Base-by-base conservation (phyloP, 2,888 invertebrate genomes). In the Rotaria magnacalcarata region DNA sequence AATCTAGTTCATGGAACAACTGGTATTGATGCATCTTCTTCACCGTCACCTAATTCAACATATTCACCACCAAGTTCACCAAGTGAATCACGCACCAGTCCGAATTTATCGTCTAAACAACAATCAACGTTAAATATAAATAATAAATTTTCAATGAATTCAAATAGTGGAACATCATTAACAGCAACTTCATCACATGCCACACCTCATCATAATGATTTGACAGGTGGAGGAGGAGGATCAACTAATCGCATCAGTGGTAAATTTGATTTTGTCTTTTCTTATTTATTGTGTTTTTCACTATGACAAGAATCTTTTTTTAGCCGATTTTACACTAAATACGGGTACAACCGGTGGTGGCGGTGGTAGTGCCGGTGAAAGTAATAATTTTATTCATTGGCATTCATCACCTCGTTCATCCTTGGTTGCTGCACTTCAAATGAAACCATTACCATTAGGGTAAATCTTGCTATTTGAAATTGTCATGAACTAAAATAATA, bases 1-100 rank as follows among this genome's bases (percentile, higher is more conserved):
- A 75, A 43, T 80, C n/a, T 47, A 80, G 80, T 80, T 47, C 47
- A 47, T 80, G 80, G 80, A 24, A 47, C 47, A 24, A n/a, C 80
- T 24, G 80, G 80, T 47, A 47, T 80, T n/a, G 80, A 80, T 80
- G 80, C 47, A 11, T 47, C 47, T 10, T 80, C 80, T 10, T 47
- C 47, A 47, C 80, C 80, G 24, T 80, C 80, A 11, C 80, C 80
- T 24, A 47, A 80, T 47, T 80, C 80, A 47, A 80, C 80, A 47
- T 80, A 80, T 80, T 80, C 80, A 24, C 80, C 80, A 7, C 80
- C 47, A 47, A 80, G 80, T 47, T 80, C 80, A n/a, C 80, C 80
- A 47, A 80, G 80, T 80, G 80, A 80, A 80, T 80, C 80, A 8
- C 80, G 80, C 47, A 80, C 80, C 21, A 80, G 80, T 80, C 80